phyloP scores from a whole-genome alignment of 2,888 invertebrate genomes.

The Parascotia fuliginaria region DNA sequence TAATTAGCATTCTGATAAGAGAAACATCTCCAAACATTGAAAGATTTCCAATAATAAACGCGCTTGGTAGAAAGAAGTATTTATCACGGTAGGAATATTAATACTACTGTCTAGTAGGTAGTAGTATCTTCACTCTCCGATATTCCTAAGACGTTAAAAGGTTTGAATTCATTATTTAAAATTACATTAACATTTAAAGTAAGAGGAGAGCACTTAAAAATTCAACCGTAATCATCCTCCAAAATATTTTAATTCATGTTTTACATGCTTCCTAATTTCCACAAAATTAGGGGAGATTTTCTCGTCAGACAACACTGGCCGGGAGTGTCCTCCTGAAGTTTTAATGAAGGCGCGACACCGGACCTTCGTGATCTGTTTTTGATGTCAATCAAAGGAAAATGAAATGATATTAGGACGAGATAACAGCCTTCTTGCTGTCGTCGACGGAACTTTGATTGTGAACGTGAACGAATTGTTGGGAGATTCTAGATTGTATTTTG shows the following conservation, averaged over 20 bases:
- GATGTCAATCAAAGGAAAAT: constrained; percentile 40
- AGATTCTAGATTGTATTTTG: neutral
- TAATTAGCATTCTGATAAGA: no score
- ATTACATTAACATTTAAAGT: neutral
- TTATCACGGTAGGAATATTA: no score
- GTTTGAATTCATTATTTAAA: no score
- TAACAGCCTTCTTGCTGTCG: constrained; percentile 24
- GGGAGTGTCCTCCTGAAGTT: constrained; percentile 21
- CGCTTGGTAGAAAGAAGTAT: no score
- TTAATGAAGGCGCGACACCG: constrained; percentile 40
- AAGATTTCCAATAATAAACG: no score
- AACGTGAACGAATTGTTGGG: neutral
- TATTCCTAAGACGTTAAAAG: no score
- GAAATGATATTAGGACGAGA: constrained; percentile 36
- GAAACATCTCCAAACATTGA: no score
- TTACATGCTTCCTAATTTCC: neutral
- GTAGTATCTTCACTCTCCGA: no score
- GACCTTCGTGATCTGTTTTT: constrained; percentile 32
- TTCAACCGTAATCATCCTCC: neutral
- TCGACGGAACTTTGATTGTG: constrained; percentile 27
- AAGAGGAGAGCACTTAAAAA: neutral
- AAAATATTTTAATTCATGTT: neutral
- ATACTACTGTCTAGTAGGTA: no score
- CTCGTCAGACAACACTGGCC: constrained; percentile 7
- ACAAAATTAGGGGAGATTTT: constrained; percentile 4